A percentile compares a stretch with the other conserved stretches of the same genome.
These are phyloP conservation scores for Melanerpes aurifrons DNA, from an alignment of 2,113 vertebrate species.

Conservation along the genomic window DNA sequence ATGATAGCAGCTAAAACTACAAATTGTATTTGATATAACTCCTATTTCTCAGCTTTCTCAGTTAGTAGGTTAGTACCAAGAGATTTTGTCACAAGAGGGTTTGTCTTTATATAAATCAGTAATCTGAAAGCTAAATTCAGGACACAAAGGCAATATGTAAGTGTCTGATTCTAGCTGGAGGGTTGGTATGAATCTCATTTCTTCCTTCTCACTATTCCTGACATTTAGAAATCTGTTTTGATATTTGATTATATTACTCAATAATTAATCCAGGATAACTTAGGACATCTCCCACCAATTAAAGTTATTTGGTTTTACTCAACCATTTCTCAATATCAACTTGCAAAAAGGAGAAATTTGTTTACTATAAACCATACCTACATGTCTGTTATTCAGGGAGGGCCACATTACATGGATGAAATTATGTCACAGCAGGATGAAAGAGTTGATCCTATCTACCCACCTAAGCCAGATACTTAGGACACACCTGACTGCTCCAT, in stretches of 20 bases:
- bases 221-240: slow-evolving; percentile 2
- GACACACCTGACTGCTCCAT: background rate
- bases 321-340: background rate
- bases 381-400: background rate
- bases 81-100: background rate
- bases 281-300: background rate
- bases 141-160: background rate
- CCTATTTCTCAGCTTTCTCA: background rate
- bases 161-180: background rate
- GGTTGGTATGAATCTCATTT: background rate
- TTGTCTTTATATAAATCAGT: background rate
- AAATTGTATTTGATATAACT: background rate
- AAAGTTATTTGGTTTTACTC: slow-evolving; percentile 3
- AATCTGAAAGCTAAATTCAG: background rate
- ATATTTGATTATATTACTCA: background rate
- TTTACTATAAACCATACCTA: background rate
- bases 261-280: slow-evolving; percentile 10
- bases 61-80: background rate
- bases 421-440: background rate
- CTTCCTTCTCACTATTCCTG: background rate
- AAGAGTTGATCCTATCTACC: background rate
- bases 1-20: background rate
- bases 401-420: background rate
- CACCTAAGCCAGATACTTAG: background rate
- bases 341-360: background rate